Evolutionary conservation across 1,140 invertebrate genomes (phyloP).

Genomic region (Drosophila takahashii): DNA sequence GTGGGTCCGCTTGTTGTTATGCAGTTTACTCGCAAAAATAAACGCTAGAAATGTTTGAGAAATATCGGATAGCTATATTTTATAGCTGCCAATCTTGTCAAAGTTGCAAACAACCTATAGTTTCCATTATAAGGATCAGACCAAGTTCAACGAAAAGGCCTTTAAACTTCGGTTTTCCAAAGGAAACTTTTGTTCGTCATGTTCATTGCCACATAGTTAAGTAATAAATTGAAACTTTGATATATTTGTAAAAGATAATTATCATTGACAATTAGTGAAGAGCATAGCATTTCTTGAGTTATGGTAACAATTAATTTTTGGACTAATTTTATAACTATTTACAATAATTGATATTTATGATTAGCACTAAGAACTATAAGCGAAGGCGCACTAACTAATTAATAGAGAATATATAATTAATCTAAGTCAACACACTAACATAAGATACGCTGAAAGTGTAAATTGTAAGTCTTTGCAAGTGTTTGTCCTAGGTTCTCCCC

Average conservation of each 20-base stretch:
- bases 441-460: conserved; percentile 13
- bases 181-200: not conserved
- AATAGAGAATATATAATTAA: conserved; percentile 9
- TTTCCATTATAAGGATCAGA: not conserved
- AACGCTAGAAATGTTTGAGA: no score
- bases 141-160: not conserved
- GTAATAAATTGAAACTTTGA: conserved; percentile 8
- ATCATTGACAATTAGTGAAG: conserved; percentile 55
- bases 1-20: no score
- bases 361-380: conserved; percentile 31
- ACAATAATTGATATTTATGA: conserved; percentile 42
- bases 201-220: conserved; percentile 27
- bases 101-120: no score
- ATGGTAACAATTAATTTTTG: conserved; percentile 35
- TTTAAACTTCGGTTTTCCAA: not conserved
- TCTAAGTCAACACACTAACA: conserved; percentile 48
- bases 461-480: conserved; percentile 46
- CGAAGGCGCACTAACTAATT: conserved; percentile 34
- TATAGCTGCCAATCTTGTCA: no score
- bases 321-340: conserved; percentile 54
- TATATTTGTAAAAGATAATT: conserved; percentile 28
- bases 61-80: no score
- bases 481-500: conserved; percentile 2
- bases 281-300: conserved; percentile 47
- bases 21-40: no score